Evolutionary conservation across 2,797 vertebrate species (phyloP).

Genomic region (Anas flavirostris): DNA sequence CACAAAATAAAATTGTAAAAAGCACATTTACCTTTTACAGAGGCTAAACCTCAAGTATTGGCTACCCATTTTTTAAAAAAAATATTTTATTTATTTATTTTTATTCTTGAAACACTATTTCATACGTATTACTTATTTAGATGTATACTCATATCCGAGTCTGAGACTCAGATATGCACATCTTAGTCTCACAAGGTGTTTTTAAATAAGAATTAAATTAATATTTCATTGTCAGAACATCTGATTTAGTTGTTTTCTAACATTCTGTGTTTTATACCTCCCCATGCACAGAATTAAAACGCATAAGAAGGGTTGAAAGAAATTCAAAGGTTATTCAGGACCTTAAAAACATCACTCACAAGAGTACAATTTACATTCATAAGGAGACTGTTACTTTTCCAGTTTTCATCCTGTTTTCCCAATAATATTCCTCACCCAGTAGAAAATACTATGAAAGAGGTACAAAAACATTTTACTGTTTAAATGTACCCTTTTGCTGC

Average conservation of each 20-base stretch:
- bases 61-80: background rate
- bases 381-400: background rate
- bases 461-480: background rate
- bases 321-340: background rate
- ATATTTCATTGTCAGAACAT: background rate
- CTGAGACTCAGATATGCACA: background rate
- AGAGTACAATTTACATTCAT: background rate
- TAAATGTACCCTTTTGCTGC: background rate
- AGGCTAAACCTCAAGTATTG: background rate
- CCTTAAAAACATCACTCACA: background rate
- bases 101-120: background rate
- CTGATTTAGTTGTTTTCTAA: background rate
- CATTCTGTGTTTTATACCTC: background rate
- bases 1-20: background rate
- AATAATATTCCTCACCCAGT: background rate
- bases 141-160: background rate
- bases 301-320: background rate
- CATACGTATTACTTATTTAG: background rate
- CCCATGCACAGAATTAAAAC: background rate
- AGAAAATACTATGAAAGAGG: background rate
- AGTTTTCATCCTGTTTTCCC: background rate
- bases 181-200: background rate
- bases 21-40: background rate
- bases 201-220: background rate
- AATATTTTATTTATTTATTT: no score